Percentiles rank a stretch among this genome's conserved stretches.
phyloP scores from a whole-genome alignment of 2,113 vertebrate species.

The Alaudala cheleensis region DNA sequence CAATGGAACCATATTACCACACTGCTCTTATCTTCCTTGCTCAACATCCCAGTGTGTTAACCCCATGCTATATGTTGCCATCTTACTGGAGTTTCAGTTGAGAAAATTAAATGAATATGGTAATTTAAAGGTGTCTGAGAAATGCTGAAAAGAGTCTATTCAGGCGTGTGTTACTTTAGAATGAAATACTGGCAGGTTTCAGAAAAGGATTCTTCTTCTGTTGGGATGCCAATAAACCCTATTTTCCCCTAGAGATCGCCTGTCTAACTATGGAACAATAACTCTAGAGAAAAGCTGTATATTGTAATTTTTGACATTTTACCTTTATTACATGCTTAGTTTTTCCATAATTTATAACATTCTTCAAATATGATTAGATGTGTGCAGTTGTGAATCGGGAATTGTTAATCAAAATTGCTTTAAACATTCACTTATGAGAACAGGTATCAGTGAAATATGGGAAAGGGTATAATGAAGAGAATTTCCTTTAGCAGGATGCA shows the following conservation, averaged over 20 bases:
- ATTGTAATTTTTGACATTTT: conserved; percentile 11
- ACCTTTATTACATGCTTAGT: background rate
- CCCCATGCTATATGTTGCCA: background rate
- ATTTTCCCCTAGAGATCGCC: background rate
- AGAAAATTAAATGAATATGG: conserved; percentile 49
- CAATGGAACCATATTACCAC: background rate
- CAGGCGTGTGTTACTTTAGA: conserved; percentile 38
- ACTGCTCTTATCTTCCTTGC: background rate
- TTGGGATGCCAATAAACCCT: conserved; percentile 69
- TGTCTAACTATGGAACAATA: conserved; percentile 18
- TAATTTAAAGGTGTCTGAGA: conserved; percentile 57
- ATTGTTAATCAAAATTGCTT: conserved; percentile 10
- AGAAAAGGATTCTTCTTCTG: conserved; percentile 49
- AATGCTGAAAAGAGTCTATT: conserved; percentile 52
- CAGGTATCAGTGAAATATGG: background rate
- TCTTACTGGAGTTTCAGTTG: conserved; percentile 17
- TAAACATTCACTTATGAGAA: background rate
- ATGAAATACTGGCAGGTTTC: conserved; percentile 35
- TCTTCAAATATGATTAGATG: background rate
- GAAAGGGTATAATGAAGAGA: background rate
- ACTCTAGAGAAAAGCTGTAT: conserved; percentile 6
- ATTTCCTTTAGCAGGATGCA: background rate
- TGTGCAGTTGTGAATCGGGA: background rate
- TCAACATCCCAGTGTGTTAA: background rate
- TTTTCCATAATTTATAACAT: conserved; percentile 30